These are phyloP conservation scores for Dascyllus trimaculatus DNA, from an alignment of 2,113 vertebrate genomes.

Conservation along the genomic window DNA sequence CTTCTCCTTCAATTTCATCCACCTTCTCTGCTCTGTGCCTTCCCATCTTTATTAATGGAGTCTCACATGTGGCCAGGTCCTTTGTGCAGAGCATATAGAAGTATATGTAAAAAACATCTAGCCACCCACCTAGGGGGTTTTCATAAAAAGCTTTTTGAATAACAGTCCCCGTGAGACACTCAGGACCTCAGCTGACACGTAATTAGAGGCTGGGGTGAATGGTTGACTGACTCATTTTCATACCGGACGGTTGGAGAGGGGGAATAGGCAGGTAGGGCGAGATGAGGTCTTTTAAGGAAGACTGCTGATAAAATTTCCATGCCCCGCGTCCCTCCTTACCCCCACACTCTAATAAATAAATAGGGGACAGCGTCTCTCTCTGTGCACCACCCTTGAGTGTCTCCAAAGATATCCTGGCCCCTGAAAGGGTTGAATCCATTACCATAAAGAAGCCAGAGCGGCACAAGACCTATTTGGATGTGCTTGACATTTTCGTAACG, in stretches of 20 bases:
- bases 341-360: slow-evolving; percentile 65
- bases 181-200: slow-evolving; percentile 61
- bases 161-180: slow-evolving; percentile 29
- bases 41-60: slow-evolving; percentile 36
- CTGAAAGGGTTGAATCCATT: slow-evolving; percentile 80
- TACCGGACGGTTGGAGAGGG: slow-evolving; percentile 23
- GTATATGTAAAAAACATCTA: neutral
- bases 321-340: slow-evolving; percentile 22
- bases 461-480: slow-evolving; percentile 69
- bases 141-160: slow-evolving; percentile 53
- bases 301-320: slow-evolving; percentile 77
- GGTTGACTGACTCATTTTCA: slow-evolving; percentile 69
- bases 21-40: neutral
- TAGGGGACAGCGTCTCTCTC: slow-evolving; percentile 26
- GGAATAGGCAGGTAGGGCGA: slow-evolving; percentile 39
- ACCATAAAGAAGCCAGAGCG: slow-evolving; percentile 75
- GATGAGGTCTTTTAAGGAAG: slow-evolving; percentile 44
- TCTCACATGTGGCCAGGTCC: slow-evolving; percentile 17
- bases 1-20: neutral
- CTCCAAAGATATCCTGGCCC: slow-evolving; percentile 54
- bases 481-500: slow-evolving; percentile 82
- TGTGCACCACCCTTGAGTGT: slow-evolving; percentile 28
- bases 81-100: slow-evolving; percentile 18
- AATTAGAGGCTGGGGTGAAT: slow-evolving; percentile 68
- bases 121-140: slow-evolving; percentile 17